These are phyloP conservation scores for Pithys albifrons DNA, from an alignment of 2,113 vertebrate genomes.

Conservation along the genomic window DNA sequence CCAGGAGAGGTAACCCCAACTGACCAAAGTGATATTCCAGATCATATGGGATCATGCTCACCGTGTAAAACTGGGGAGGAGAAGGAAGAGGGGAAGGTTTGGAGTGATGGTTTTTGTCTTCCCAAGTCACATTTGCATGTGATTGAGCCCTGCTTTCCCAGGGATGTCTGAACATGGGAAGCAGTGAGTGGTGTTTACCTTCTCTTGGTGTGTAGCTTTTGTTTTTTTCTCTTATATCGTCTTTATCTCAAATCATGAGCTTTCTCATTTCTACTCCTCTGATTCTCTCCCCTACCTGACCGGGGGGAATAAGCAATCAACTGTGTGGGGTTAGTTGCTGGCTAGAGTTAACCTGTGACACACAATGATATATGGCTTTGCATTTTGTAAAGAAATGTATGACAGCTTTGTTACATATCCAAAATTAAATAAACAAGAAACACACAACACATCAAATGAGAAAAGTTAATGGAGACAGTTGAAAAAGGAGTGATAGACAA, in stretches of 20 bases:
- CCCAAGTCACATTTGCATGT: fast-evolving
- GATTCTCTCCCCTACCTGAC: background rate
- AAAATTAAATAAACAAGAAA: background rate
- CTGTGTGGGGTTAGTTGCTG: background rate
- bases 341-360: background rate
- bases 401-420: background rate
- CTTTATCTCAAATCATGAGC: background rate
- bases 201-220: background rate
- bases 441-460: background rate
- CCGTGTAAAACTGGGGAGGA: too few species aligned
- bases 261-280: background rate
- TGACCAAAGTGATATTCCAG: background rate
- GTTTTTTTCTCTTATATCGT: background rate
- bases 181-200: background rate
- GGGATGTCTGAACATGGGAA: background rate
- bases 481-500: background rate
- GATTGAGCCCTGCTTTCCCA: background rate
- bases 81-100: background rate
- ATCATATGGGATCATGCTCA: background rate
- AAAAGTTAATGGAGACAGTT: background rate
- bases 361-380: background rate
- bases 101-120: background rate
- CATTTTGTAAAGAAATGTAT: background rate
- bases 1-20: too few species aligned
- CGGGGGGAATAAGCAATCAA: background rate